A percentile compares a stretch with the other conserved stretches of the same genome.
Evolutionary conservation across 2,113 vertebrate genomes (phyloP).

Genomic region (Cariama cristata): DNA sequence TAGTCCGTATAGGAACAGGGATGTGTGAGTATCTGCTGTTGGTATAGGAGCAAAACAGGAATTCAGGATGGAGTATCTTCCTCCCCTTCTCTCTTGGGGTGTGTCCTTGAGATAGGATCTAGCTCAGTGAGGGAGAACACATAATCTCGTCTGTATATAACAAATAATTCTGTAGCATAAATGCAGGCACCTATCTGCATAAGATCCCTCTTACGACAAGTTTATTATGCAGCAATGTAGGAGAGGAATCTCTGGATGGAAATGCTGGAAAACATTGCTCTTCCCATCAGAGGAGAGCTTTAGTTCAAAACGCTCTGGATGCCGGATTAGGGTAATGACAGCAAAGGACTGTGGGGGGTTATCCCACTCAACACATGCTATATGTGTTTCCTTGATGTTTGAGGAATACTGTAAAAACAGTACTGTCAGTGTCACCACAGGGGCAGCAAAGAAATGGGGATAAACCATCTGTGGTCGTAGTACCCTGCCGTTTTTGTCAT

Average conservation of each 20-base stretch:
- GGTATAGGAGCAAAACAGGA: background rate
- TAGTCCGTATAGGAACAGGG: background rate
- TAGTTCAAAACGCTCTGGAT: background rate
- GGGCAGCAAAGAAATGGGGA: background rate
- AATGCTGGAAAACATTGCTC: background rate
- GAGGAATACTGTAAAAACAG: background rate
- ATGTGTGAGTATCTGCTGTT: background rate
- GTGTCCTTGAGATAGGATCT: background rate
- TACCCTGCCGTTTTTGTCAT: background rate
- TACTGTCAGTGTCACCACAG: background rate
- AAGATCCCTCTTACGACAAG: background rate
- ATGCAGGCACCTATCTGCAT: background rate
- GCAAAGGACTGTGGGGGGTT: background rate
- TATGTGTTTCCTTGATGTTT: background rate
- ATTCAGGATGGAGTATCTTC: background rate
- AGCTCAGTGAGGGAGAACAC: background rate
- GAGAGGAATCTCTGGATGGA: background rate
- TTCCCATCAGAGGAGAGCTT: background rate
- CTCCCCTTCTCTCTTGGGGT: background rate
- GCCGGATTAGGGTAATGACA: background rate
- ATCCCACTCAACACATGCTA: background rate
- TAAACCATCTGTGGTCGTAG: background rate
- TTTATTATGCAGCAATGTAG: background rate
- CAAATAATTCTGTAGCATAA: background rate
- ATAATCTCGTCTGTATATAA: background rate